A percentile compares a stretch with the other conserved stretches of the same genome.
Evolutionary conservation across 2,888 invertebrate species (phyloP).

Genomic region (Atethmia centrago): DNA sequence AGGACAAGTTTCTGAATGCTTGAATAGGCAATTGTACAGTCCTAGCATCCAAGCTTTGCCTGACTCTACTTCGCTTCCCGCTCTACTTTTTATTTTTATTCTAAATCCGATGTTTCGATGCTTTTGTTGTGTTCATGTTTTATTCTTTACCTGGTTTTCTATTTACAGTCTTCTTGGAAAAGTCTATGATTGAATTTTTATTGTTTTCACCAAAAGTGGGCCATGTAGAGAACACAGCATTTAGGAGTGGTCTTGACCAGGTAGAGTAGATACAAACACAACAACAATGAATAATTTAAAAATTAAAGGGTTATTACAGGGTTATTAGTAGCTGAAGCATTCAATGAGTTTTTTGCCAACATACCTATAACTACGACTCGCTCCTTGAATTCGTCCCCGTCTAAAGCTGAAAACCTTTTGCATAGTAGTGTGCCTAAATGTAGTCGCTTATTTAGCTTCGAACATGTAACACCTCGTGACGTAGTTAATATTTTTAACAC

Average conservation of each 20-base stretch:
- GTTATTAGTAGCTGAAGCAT: too few species aligned
- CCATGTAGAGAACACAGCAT: background rate
- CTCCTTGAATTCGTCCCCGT: too few species aligned
- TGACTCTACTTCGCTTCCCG: conserved; percentile 30
- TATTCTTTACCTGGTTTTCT: conserved; percentile 8
- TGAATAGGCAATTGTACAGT: conserved; percentile 61
- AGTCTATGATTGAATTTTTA: background rate
- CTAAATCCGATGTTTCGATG: conserved; percentile 17
- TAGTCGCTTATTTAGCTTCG: too few species aligned
- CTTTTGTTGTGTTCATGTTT: conserved; percentile 27
- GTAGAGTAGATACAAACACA: too few species aligned
- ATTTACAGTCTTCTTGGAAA: background rate
- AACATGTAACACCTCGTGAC: too few species aligned
- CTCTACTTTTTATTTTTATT: conserved; percentile 29
- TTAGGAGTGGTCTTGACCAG: background rate
- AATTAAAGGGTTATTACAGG: too few species aligned
- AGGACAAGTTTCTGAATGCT: conserved; percentile 57
- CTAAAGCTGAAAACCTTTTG: too few species aligned
- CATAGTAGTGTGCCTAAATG: too few species aligned
- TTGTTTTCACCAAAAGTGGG: background rate
- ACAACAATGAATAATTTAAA: too few species aligned
- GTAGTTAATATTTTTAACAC: too few species aligned
- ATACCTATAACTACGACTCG: too few species aligned
- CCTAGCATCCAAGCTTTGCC: conserved; percentile 39
- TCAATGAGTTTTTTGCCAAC: too few species aligned